Percentiles rank a stretch among this genome's conserved stretches.
Conservation (phyloP, 2,888 invertebrate species). For the Tridacna gigas region DNA sequence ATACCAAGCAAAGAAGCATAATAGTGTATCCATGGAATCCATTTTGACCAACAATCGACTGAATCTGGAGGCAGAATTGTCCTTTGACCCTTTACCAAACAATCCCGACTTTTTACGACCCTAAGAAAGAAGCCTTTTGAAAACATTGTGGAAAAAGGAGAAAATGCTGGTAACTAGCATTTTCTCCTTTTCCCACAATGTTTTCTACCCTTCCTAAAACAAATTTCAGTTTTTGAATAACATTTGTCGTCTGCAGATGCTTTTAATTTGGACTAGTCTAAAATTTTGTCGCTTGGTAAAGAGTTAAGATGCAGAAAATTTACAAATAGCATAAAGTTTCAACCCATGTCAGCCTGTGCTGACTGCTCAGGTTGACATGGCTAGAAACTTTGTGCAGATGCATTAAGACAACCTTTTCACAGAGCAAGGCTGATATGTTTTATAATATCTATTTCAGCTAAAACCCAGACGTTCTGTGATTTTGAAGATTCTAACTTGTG, state of each 20-base stretch:
- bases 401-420: neutral
- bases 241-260: neutral
- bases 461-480: conserved; percentile 79
- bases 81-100: too few relatives aligned
- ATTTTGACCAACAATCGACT: too few relatives aligned
- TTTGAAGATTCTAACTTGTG: conserved; percentile 78
- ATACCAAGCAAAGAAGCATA: too few relatives aligned
- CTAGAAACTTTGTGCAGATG: too few relatives aligned
- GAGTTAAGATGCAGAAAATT: neutral
- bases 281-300: neutral
- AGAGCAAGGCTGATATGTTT: conserved; percentile 1
- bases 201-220: neutral
- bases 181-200: neutral
- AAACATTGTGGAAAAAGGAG: conserved; percentile 5
- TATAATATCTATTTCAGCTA: conserved; percentile 70
- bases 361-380: too few relatives aligned
- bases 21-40: too few relatives aligned
- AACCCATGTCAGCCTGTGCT: too few relatives aligned
- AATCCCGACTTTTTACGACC: neutral
- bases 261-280: neutral
- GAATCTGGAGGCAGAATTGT: too few relatives aligned
- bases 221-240: neutral
- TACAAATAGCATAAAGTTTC: neutral
- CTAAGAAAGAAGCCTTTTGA: neutral
- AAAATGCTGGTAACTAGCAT: neutral